Evolutionary conservation across 2,113 vertebrate species (phyloP).

Genomic region (Rhea americana): DNA sequence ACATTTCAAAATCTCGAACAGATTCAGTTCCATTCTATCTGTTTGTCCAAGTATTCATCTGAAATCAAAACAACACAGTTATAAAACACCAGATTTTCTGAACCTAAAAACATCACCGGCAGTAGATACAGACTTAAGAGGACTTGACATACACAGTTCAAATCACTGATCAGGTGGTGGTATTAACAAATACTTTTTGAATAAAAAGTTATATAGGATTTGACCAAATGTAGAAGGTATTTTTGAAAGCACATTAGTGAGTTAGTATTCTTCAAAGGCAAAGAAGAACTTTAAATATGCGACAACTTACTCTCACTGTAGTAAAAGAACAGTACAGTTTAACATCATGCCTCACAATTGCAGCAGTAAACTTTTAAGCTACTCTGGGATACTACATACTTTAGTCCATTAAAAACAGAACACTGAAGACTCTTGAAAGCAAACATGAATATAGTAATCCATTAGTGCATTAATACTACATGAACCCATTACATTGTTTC

Average conservation of each 20-base stretch:
- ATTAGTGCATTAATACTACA: slow-evolving; percentile 70
- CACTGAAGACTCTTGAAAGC: slow-evolving; percentile 42
- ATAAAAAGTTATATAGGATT: neutral
- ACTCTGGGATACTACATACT: neutral
- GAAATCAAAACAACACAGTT: neutral
- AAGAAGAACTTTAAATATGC: neutral
- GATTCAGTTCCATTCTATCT: neutral
- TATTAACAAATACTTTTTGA: neutral
- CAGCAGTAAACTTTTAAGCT: slow-evolving; percentile 24
- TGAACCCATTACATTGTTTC: slow-evolving; percentile 57
- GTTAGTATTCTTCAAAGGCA: slow-evolving; percentile 13
- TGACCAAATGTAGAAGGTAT: neutral
- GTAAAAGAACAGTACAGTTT: neutral
- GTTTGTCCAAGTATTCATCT: neutral
- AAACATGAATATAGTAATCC: slow-evolving; percentile 52
- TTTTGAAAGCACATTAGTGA: slow-evolving; percentile 14
- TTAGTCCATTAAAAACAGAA: slow-evolving; percentile 49
- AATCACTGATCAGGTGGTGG: neutral
- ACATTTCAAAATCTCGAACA: neutral
- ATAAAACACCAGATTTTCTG: neutral
- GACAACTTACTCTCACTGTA: neutral
- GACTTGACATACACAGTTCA: neutral
- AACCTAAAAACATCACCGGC: neutral
- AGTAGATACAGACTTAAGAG: neutral
- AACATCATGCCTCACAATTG: neutral